Evolutionary conservation across 2,113 vertebrate genomes (phyloP), one percentile per base, ranked within the genome.

Genomic region (Pituophis catenifer): DNA sequence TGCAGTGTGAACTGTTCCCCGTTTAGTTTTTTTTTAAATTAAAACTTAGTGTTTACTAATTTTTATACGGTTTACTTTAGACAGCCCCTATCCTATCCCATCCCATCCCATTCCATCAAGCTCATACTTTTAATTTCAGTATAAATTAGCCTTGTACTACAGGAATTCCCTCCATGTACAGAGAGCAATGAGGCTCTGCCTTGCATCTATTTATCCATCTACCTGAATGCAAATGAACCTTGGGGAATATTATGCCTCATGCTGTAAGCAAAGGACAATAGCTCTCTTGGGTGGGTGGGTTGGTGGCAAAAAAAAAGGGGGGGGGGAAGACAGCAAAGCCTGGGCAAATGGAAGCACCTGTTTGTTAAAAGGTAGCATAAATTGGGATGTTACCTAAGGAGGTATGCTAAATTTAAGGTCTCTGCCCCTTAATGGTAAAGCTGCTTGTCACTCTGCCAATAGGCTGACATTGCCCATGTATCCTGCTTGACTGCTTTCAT

Each of bases 391-490:
- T 65, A 94, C 90, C 88, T 38, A 50, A 4, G 6, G 48, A 92
- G 92, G 91, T 93, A 26, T 0, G 0, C 91, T 0, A 91, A 93
- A 88, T 95, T 96, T 29, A 58, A 95, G 95, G 92, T 44, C 5
- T 91, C 94, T 93, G 95, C 92, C 93, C 88, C 94, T 92, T 89
- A 90, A 94, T 91, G 94, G 21, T 52, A 65, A 89, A 96, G 95
- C 95, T 96, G 96, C 96, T 95, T 96, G 95, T 94, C 0, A 5
- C 90, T 70, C 94, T 75, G 53, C 90, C 53, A 88, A 94, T 89
- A 90, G 55, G 90, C 57, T 17, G 1, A 90, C 90, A 26, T 8
- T 0, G 89, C 44, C 29, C 70, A 65, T 62, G 50, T 89, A 87
- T 91, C 90, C 90, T 0, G 0, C 90, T 87, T 0, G 0, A 91